phyloP scores from a whole-genome alignment of 2,797 vertebrate species.

The Anabacerthia variegaticeps region DNA sequence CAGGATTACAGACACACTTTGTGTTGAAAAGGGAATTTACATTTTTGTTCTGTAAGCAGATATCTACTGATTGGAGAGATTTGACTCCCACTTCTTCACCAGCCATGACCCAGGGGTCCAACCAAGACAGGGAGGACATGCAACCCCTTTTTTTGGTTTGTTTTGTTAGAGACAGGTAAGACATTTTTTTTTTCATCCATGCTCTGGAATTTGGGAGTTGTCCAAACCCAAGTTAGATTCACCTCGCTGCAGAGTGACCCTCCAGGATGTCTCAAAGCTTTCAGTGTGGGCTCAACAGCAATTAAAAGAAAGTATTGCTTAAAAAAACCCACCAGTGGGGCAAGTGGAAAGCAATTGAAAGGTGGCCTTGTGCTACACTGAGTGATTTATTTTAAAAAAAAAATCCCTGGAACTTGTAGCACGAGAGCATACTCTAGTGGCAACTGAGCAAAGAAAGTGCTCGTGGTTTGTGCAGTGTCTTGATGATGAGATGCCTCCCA shows the following conservation, averaged over 20 bases:
- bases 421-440: slow-evolving; percentile 80
- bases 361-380: not conserved
- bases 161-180: not conserved
- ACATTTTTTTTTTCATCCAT: not conserved
- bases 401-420: slow-evolving; percentile 43
- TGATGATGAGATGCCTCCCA: not conserved
- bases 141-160: not conserved
- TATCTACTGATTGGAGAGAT: slow-evolving; percentile 16
- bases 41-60: slow-evolving; percentile 40
- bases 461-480: not conserved
- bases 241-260: accelerated
- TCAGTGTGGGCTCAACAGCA: not conserved
- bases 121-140: not conserved
- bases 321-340: not conserved
- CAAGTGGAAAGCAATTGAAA: not conserved
- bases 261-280: not conserved
- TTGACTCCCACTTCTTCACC: not conserved
- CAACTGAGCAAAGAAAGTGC: slow-evolving; percentile 43
- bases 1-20: slow-evolving; percentile 55
- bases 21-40: slow-evolving; percentile 34
- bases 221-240: not conserved
- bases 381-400: not conserved
- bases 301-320: not conserved
- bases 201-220: not conserved
- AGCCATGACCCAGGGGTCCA: not conserved